Evolutionary conservation across 1,140 invertebrate genomes (phyloP), one percentile per base, ranked within the genome.

Genomic region (Venustaconcha ellipsiformis): DNA sequence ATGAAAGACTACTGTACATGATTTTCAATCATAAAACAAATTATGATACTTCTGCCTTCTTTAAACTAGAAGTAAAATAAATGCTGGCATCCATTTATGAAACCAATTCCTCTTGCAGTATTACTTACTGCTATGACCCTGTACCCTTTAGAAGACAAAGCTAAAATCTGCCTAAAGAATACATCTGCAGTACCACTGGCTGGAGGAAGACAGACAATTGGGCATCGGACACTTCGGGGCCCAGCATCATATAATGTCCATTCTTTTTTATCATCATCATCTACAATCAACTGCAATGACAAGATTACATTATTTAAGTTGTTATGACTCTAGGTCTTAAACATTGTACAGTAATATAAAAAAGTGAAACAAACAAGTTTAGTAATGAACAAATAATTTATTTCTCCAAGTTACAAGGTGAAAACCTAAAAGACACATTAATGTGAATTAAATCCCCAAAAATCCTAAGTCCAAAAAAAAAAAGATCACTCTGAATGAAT

Each of bases 191-290:
- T 96, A 1, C 96, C 96, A 84, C 95, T 96, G 1, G 95, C 95
- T 59, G 96, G 95, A 60, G 96, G 95, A 76, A 97, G 91, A 91
- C 95, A 97, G 78, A 97, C 91, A 55, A 97, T 83, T 13, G 96
- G 96, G 87, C 93, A 95, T 72, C 91, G 93, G 6, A 97, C 92
- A 63, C 92, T 92, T 86, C 94, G 94, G 13, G 96, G 96, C 60
- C 95, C 95, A 74, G 95, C 94, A 89, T 97, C 96, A 89, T 96
- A 97, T 58, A 97, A 91, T 86, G 93, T 93, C 96, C 96, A 97
- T 83, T 93, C 93, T 94, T 96, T 96, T 37, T 92, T 91, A 64
- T 93, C 92, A 87, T 96, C 93, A 72, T 93, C 91, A 88, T 96
- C 95, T 62, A 97, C 94, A 66, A 94, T 92, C 69, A 96, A 93